Evolutionary conservation across 2,797 vertebrate genomes (phyloP), one percentile per base, ranked within the genome.

Genomic region (Siniperca undulata): DNA sequence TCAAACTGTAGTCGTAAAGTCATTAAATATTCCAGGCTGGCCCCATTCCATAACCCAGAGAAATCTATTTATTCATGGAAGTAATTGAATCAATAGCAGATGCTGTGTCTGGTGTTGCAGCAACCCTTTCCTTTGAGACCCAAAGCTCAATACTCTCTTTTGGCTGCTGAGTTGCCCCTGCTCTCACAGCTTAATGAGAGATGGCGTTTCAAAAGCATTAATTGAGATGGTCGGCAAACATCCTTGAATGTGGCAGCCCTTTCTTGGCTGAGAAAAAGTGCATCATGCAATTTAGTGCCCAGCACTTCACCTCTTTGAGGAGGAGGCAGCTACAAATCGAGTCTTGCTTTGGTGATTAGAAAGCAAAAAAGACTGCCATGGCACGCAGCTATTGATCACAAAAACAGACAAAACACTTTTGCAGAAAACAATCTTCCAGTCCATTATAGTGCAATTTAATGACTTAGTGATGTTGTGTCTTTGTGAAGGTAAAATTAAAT

Each of bases 121-220:
- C 66, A 52, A 17, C 84, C 76, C 80, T 83, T 82, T 86, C 86
- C 86, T 91, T 86, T 88, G 83, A 92, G 86, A 84, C 71, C 55
- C 52, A 16, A 36, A 86, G 83, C 86, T 92, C 85, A 81, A 87
- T 82, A 77, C 68, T 82, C 65, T 82, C 50, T 75, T 85, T 87
- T 89, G 82, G 82, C 85, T 80, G 79, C 80, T 59, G 67, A 78
- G 69, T 86, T 87, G 68, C 70, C 66, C 68, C 81, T 82, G 69
- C 81, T 87, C 82, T 89, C 83, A 85, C 13, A 34, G 81, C 91
- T 90, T 94, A 94, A 95, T 95, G 90, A 92, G 91, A 92, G 89
- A 83, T 92, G 94, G 90, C 92, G 40, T 95, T 95, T 95, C 86
- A 90, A 95, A 95, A 88, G 91, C 88, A 81, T 94, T 93, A 93